phyloP scores from a whole-genome alignment of 2,113 vertebrate genomes.

The Phrynosoma blainvillii region DNA sequence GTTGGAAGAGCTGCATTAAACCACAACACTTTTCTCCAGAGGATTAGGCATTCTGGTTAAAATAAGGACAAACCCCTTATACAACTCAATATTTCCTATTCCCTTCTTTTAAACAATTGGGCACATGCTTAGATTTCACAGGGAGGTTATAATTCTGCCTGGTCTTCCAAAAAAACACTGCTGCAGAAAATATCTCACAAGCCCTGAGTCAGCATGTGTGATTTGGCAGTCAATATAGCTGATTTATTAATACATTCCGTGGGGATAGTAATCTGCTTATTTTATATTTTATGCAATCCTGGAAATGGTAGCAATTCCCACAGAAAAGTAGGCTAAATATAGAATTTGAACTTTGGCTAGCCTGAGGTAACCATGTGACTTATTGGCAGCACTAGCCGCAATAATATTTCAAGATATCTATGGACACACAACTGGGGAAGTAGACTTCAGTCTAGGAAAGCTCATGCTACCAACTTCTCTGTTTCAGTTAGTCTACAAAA shows the following conservation, averaged over 20 bases:
- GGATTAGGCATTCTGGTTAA: background rate
- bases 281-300: slow-evolving; percentile 1
- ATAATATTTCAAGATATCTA: background rate
- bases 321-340: slow-evolving; percentile 27
- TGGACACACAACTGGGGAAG: too few species aligned
- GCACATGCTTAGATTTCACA: background rate
- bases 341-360: slow-evolving; percentile 29
- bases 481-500: too few species aligned
- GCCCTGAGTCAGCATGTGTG: background rate
- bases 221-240: background rate
- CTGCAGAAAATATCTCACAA: background rate
- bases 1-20: too few species aligned
- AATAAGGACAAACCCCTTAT: background rate
- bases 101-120: background rate
- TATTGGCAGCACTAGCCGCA: background rate
- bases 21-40: background rate
- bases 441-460: background rate
- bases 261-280: background rate
- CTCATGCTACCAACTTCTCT: too few species aligned
- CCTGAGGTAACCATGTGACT: slow-evolving; percentile 17
- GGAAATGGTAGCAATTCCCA: background rate
- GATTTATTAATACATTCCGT: background rate
- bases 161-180: background rate
- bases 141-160: accelerated
- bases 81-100: background rate